Evolutionary conservation across 1,140 invertebrate species (phyloP).

Genomic region (Wiebesia pumilae): DNA sequence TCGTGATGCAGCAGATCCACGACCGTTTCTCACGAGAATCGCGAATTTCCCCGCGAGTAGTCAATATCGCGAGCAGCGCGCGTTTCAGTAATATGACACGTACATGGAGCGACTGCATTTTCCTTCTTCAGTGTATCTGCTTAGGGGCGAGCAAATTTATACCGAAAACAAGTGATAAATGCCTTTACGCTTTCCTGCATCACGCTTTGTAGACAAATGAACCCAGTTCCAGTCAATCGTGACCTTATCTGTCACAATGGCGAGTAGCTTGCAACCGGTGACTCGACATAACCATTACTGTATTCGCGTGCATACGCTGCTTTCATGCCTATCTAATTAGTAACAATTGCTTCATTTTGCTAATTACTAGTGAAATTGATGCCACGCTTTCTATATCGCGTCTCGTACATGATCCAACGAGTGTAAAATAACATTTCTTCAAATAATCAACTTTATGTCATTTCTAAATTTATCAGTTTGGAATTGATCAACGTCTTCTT

Average conservation of each 20-base stretch:
- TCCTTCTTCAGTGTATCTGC: background rate
- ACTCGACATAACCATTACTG: background rate
- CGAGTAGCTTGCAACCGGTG: background rate
- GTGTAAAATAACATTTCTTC: background rate
- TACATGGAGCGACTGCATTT: background rate
- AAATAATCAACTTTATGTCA: too few relatives aligned
- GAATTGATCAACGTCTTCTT: background rate
- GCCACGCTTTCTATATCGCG: background rate
- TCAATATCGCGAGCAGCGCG: background rate
- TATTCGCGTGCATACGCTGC: background rate
- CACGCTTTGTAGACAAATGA: background rate
- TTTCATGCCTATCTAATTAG: background rate
- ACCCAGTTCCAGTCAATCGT: background rate
- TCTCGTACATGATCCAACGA: background rate
- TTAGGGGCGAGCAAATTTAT: background rate
- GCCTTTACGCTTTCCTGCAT: conserved; percentile 25
- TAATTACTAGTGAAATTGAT: background rate
- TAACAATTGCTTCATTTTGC: background rate
- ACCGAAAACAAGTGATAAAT: conserved; percentile 15
- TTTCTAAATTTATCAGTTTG: too few relatives aligned
- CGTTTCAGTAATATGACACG: background rate
- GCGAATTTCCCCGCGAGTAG: background rate
- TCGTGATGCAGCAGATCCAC: background rate
- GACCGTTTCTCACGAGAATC: background rate
- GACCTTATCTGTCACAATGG: background rate